These are phyloP conservation scores for Epizoanthus ramosus DNA, from an alignment of 92 coral and sea anemone genomes.

Conservation along the genomic window DNA sequence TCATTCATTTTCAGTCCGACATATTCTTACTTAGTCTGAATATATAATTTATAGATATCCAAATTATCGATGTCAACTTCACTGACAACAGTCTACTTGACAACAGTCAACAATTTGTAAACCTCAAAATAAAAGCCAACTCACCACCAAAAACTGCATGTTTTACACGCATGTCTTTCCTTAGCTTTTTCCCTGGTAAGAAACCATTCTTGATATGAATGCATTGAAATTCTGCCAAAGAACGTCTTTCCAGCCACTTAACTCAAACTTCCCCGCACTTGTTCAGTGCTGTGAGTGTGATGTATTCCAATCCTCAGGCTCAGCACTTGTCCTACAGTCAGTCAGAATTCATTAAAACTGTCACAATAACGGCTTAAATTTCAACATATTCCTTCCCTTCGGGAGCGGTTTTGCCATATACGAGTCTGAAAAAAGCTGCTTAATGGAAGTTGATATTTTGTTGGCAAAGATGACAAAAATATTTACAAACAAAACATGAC, in stretches of 20 bases:
- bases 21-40: neutral
- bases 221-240: neutral
- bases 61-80: neutral
- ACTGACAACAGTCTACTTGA: neutral
- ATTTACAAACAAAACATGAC: neutral
- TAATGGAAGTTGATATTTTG: neutral
- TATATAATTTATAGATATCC: neutral
- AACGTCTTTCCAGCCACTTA: neutral
- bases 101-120: too few relatives aligned
- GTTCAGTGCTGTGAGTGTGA: too few relatives aligned
- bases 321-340: neutral
- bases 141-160: conserved; percentile 34
- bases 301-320: neutral
- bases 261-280: neutral
- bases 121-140: neutral
- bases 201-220: conserved; percentile 14
- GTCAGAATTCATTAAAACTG: too few relatives aligned
- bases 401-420: too few relatives aligned
- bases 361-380: too few relatives aligned
- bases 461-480: neutral
- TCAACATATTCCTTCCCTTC: too few relatives aligned
- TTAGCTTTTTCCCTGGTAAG: neutral
- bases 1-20: neutral
- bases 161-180: conserved; percentile 39
- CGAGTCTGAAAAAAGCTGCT: neutral